Evolutionary conservation across 2,888 invertebrate species (phyloP), one percentile per base, ranked within the genome.

Genomic region (Crepidodera aurea): DNA sequence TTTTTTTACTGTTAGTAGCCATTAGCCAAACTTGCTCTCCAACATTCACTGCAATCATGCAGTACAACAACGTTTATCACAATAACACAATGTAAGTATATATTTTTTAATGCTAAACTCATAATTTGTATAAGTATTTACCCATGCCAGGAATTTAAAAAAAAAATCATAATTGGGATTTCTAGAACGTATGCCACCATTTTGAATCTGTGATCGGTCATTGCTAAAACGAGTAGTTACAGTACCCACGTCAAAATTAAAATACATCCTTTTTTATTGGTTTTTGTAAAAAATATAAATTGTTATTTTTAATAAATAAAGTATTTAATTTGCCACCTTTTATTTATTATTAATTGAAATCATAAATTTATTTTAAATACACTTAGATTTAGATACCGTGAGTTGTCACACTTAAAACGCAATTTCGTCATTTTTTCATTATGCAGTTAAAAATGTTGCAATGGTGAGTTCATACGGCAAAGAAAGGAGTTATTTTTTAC

Each of bases 71-170:
- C 78, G 80, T 81, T 71, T 82, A 80, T 76, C 80, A 80, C 66
- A 81, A 80, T 72, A 80, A 79, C 68, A 78, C 79, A 70, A 58
- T 98, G 97, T 81, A 93, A 98, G 81, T 98, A 97, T 8, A 16
- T 2, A 19, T 19, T 37, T 39, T 40, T 19, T 18, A 22, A 13
- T 16, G 2, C 12, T 13, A 2, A 22, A 22, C 3, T 12, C 16
- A 16, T 32, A 15, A 51, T 34, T 51, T 37, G 19, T 19, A 32
- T 13, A 25, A 15, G 8, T 37, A 16, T 37, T 50, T 13, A 13
- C 29, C 15, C 22, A n/a, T 12, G 10, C 16, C 25, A 19, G 22
- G 4, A 1, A 10, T 13, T 15, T 27, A 19, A 7, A 19, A 2
- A 37, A n/a, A 39, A 15, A 29, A 16, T 3, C 12, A 19, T 50